These are phyloP conservation scores for Poecilia latipinna DNA, from an alignment of 2,113 vertebrate species.

Conservation along the genomic window DNA sequence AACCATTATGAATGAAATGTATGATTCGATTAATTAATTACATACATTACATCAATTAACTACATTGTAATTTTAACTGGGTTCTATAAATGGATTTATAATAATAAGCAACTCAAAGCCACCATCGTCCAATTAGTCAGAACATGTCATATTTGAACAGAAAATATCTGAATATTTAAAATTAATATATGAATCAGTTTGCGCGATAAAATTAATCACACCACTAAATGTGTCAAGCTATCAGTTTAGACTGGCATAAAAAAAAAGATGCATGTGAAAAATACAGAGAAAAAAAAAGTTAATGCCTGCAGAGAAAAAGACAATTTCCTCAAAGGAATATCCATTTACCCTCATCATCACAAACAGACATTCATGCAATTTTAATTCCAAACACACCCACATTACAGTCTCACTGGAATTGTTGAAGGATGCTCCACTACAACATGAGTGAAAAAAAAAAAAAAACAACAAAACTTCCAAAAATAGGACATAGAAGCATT, in stretches of 20 bases:
- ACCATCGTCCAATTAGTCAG: background rate
- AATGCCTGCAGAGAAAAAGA: background rate
- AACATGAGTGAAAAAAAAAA: conserved; percentile 8
- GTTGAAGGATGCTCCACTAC: background rate
- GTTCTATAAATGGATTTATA: background rate
- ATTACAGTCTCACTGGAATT: background rate
- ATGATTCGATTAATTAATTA: too few species aligned
- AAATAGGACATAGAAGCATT: background rate
- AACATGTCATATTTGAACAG: background rate
- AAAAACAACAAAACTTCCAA: conserved; percentile 4
- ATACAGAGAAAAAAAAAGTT: background rate
- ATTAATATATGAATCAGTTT: background rate
- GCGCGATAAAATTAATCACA: background rate
- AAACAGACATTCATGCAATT: conserved; percentile 2
- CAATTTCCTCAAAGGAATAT: background rate
- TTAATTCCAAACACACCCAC: conserved; percentile 1
- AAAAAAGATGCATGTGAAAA: background rate
- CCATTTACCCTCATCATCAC: background rate
- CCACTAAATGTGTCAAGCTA: background rate
- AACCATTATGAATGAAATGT: too few species aligned
- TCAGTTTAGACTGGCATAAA: background rate
- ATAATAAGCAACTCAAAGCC: background rate
- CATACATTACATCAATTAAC: too few species aligned
- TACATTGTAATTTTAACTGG: too few species aligned
- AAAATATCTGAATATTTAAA: too few species aligned